Base-by-base conservation (phyloP, 2,797 vertebrate genomes). In the Manis javanica region DNA sequence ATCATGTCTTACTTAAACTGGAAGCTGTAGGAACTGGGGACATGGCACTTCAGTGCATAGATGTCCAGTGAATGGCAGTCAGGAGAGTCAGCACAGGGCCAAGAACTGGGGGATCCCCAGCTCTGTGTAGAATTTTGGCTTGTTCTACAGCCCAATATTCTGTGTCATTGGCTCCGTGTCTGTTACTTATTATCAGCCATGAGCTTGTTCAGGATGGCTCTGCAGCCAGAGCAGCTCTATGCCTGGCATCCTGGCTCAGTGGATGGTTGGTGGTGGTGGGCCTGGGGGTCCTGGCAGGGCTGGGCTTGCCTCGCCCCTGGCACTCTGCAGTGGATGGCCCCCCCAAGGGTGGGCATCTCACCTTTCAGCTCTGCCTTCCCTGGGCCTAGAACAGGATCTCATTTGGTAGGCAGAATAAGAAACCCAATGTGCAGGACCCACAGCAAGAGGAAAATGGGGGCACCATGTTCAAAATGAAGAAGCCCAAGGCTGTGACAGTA, bases 1-100 rank as follows among this genome's bases (percentile, higher is more conserved):
- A 15, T 24, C 19, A 4, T 0, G 0, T 18, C 26, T 69, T n/a
- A 11, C 1, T 16, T 10, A 24, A 46, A 9, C 23, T 7, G 15
- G 79, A 23, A 31, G 59, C 77, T 34, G 59, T 10, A 42, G 89
- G 49, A 29, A 19, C 23, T 1, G 14, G 6, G 16, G 19, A 15
- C 6, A 0, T 0, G 12, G 29, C n/a, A 39, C 21, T 72, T 66
- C 24, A 0, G 7, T 4, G 24, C 72, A 39, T 3, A 9, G 37
- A 4, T 19, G 31, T 11, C 37, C 75, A 7, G 6, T 5, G 51
- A 31, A 39, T 19, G 13, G 49, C 10, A 13, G 21, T 9, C 8
- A 61, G 31, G 3, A n/a, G 83, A 39, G 14, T 61, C 3, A n/a
- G 21, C 31, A 23, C 24, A 59, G 66, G 31, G 55, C 29, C 26